These are phyloP conservation scores for Morus bassanus DNA, from an alignment of 2,797 vertebrate genomes.

Conservation along the genomic window DNA sequence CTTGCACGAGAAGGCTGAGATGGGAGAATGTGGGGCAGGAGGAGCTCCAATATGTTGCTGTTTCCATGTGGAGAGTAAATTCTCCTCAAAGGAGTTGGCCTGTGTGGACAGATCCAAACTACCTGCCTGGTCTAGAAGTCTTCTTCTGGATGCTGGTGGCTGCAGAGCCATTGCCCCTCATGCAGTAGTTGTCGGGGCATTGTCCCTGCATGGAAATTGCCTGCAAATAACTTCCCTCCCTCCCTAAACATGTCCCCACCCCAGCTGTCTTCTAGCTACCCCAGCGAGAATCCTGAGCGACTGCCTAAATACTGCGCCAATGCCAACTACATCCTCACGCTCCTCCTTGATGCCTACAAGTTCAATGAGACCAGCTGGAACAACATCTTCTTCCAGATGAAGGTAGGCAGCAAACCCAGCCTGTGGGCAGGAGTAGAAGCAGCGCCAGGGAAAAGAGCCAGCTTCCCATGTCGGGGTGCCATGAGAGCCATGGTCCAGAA, in stretches of 20 bases:
- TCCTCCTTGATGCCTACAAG: constrained; percentile 74
- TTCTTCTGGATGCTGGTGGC: neutral
- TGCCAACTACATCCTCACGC: constrained; percentile 73
- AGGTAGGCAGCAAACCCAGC: constrained; percentile 54
- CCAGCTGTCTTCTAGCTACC: constrained; percentile 65
- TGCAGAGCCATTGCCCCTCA: neutral
- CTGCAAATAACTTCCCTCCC: neutral
- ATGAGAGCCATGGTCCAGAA: accelerated
- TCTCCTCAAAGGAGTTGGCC: neutral
- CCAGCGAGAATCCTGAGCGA: constrained; percentile 10
- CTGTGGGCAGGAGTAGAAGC: accelerated
- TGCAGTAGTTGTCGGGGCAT: neutral
- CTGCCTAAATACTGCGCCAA: constrained; percentile 74
- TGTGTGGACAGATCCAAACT: neutral
- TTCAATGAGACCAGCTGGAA: constrained; percentile 72
- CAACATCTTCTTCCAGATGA: constrained; percentile 74
- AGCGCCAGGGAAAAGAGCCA: neutral
- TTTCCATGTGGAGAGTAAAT: neutral
- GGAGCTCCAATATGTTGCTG: neutral
- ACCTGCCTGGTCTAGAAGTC: neutral
- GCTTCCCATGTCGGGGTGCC: accelerated
- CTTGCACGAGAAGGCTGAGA: neutral
- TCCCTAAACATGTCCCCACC: neutral
- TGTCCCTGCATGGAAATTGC: neutral
- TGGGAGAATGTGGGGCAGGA: neutral